Conservation (phyloP, 2,888 invertebrate species). For the Lordiphosa fenestrarum region DNA sequence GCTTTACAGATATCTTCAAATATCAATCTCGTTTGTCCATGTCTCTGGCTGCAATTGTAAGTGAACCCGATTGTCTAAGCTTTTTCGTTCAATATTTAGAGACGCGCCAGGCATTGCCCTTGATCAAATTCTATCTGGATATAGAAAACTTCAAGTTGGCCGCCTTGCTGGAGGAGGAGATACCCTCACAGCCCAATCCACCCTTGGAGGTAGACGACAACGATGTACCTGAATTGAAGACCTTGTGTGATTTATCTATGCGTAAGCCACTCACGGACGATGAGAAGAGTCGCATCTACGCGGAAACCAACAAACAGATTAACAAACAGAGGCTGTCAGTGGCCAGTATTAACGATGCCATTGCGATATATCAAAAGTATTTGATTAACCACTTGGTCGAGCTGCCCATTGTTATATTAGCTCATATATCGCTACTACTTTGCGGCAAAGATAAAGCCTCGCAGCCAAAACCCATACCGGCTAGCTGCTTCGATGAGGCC, state of each 20-base stretch:
- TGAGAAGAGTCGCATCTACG: slow-evolving; percentile 79
- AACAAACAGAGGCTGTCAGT: slow-evolving; percentile 40
- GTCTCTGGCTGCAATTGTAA: slow-evolving; percentile 87
- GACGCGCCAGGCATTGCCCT: slow-evolving; percentile 84
- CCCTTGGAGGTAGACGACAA: slow-evolving; percentile 42
- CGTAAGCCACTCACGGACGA: slow-evolving; percentile 80
- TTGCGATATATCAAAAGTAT: slow-evolving; percentile 80
- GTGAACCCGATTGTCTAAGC: slow-evolving; percentile 89
- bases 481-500: slow-evolving; percentile 87
- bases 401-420: slow-evolving; percentile 76
- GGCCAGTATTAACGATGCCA: slow-evolving; percentile 78
- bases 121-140: slow-evolving; percentile 89
- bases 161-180: slow-evolving; percentile 41
- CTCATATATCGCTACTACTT: slow-evolving; percentile 77
- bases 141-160: slow-evolving; percentile 85
- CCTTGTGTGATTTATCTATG: slow-evolving; percentile 78
- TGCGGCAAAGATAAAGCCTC: slow-evolving; percentile 59
- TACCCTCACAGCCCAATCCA: slow-evolving; percentile 6
- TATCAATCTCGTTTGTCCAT: slow-evolving; percentile 84
- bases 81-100: slow-evolving; percentile 94
- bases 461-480: slow-evolving; percentile 53
- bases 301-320: slow-evolving; percentile 77
- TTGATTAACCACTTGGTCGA: slow-evolving; percentile 75
- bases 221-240: slow-evolving; percentile 78
- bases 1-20: slow-evolving; percentile 67